A percentile compares a stretch with the other conserved stretches of the same genome.
These are phyloP conservation scores for Cephus pygmeus DNA, from an alignment of 2,888 invertebrate genomes.

Conservation along the genomic window DNA sequence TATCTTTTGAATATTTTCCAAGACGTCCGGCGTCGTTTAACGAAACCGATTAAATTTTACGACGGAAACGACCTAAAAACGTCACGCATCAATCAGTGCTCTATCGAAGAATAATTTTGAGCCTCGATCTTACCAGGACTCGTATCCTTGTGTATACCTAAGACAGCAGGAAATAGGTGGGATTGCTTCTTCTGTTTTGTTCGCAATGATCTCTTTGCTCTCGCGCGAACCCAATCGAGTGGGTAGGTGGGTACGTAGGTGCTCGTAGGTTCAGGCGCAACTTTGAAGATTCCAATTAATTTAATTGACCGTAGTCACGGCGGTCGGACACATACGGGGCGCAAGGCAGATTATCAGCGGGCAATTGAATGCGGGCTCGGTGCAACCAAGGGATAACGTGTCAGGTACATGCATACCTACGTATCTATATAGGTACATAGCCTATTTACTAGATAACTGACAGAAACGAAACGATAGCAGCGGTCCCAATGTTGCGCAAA, in stretches of 20 bases:
- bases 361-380: background rate
- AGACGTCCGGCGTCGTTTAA: background rate
- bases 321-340: conserved; percentile 14
- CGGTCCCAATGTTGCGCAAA: conserved; percentile 44
- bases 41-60: background rate
- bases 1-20: background rate
- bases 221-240: background rate
- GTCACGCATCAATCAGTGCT: background rate
- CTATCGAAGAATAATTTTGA: background rate
- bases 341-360: background rate
- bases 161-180: background rate
- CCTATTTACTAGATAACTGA: conserved; percentile 46
- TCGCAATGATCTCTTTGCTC: background rate
- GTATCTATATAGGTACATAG: conserved; percentile 29
- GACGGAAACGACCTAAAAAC: background rate
- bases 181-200: background rate
- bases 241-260: background rate
- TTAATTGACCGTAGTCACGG: conserved; percentile 11
- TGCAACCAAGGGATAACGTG: conserved; percentile 9
- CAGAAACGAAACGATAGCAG: conserved; percentile 41
- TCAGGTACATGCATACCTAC: conserved; percentile 6
- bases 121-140: background rate
- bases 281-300: conserved; percentile 8
- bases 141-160: background rate
- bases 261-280: background rate